A percentile compares a stretch with the other conserved stretches of the same genome.
Evolutionary conservation across 2,113 vertebrate genomes (phyloP).

Genomic region (Corydoras maculifer): DNA sequence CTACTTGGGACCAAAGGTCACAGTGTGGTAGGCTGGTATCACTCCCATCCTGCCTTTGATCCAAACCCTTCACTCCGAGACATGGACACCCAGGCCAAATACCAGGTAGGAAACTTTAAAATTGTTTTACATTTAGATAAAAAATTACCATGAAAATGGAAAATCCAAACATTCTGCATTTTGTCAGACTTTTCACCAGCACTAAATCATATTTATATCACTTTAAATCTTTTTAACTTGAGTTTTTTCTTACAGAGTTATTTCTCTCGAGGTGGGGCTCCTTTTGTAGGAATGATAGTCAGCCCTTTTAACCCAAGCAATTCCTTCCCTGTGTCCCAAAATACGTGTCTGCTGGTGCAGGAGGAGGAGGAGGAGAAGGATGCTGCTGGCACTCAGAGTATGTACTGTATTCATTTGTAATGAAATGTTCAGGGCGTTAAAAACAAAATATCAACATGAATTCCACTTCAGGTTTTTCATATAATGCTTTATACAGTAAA

Average conservation of each 20-base stretch:
- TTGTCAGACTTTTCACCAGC: too few relatives aligned
- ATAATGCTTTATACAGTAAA: too few relatives aligned
- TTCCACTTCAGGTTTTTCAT: background rate
- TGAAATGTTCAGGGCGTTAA: background rate
- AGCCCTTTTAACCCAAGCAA: constrained; percentile 92
- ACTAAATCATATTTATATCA: background rate
- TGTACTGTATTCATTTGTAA: constrained; percentile 47
- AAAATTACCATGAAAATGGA: too few relatives aligned
- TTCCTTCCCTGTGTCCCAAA: constrained; percentile 85
- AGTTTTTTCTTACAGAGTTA: constrained; percentile 73
- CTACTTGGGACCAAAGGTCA: constrained; percentile 74
- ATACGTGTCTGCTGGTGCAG: constrained; percentile 87
- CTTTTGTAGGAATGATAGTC: constrained; percentile 96
- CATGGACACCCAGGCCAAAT: constrained; percentile 93
- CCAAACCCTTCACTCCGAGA: constrained; percentile 91
- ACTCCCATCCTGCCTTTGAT: constrained; percentile 92
- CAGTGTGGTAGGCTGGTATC: constrained; percentile 91
- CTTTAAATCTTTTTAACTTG: background rate
- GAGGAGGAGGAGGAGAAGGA: constrained; percentile 65
- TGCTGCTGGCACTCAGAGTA: constrained; percentile 77
- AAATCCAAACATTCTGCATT: too few relatives aligned
- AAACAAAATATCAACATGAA: background rate
- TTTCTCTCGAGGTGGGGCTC: constrained; percentile 92
- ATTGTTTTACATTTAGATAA: background rate
- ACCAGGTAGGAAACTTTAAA: constrained; percentile 72